phyloP scores from a whole-genome alignment of 2,797 vertebrate species.

The Falco biarmicus region DNA sequence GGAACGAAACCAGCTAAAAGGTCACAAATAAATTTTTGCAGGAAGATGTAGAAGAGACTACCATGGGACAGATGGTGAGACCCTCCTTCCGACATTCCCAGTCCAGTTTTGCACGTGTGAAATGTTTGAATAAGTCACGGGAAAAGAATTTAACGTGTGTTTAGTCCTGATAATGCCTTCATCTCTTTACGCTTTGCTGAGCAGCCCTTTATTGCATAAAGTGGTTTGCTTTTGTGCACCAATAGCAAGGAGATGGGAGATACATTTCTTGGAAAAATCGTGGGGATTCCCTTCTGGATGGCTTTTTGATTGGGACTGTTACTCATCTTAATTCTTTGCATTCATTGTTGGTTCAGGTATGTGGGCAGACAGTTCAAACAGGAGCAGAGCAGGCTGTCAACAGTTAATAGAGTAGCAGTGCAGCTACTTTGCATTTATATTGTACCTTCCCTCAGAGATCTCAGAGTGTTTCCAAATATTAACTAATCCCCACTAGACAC shows the following conservation, averaged over 20 bases:
- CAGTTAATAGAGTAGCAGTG: conserved; percentile 32
- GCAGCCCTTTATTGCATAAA: not conserved
- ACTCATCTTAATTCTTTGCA: not conserved
- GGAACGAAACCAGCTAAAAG: not conserved
- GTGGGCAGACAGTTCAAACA: not conserved
- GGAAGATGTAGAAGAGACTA: not conserved
- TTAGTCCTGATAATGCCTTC: not conserved
- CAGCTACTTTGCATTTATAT: conserved; percentile 64
- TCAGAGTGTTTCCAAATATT: conserved; percentile 55
- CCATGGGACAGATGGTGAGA: not conserved
- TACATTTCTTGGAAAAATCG: not conserved
- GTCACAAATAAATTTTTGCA: not conserved
- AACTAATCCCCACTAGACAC: conserved; percentile 47
- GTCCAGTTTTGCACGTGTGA: not conserved
- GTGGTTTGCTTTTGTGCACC: not conserved
- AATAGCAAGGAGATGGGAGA: not conserved
- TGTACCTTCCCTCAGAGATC: conserved; percentile 56
- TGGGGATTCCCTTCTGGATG: not conserved
- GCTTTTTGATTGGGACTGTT: not conserved
- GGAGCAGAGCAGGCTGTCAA: conserved; percentile 35
- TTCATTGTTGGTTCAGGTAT: not conserved
- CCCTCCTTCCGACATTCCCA: not conserved
- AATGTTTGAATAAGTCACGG: not conserved
- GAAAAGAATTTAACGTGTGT: not conserved
- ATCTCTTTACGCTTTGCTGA: not conserved